A percentile compares a stretch with the other conserved stretches of the same genome.
phyloP scores from a whole-genome alignment of 1,140 invertebrate genomes.

The Zaprionus ghesquierei region DNA sequence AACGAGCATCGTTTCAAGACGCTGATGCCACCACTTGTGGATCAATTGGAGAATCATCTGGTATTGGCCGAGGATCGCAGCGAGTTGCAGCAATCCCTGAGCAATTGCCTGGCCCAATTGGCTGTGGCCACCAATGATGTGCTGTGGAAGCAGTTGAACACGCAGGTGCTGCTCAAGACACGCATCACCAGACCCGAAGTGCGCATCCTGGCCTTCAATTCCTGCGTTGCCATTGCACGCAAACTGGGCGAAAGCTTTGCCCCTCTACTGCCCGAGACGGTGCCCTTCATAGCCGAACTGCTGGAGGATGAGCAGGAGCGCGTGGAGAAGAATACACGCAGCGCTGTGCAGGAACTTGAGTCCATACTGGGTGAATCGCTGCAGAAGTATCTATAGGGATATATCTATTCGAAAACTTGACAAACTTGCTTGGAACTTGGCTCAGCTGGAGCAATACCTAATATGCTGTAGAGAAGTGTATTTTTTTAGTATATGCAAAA shows the following conservation, averaged over 20 bases:
- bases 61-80: constrained; percentile 83
- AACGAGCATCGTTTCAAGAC: constrained; percentile 92
- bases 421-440: no score
- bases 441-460: no score
- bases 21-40: constrained; percentile 92
- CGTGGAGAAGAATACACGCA: constrained; percentile 90
- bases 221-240: constrained; percentile 87
- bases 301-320: constrained; percentile 91
- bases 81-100: constrained; percentile 85
- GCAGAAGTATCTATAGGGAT: constrained; percentile 89
- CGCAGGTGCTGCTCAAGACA: constrained; percentile 94
- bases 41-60: constrained; percentile 93
- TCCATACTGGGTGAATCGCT: constrained; percentile 92
- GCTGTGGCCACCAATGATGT: constrained; percentile 92
- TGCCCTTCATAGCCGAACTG: constrained; percentile 92
- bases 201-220: constrained; percentile 85
- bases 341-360: constrained; percentile 90
- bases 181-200: constrained; percentile 88
- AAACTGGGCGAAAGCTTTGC: constrained; percentile 92
- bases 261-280: constrained; percentile 90
- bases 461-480: neutral
- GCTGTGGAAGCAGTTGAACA: constrained; percentile 94
- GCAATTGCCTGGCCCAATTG: constrained; percentile 91
- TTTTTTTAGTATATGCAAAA: neutral
- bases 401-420: neutral